A percentile compares a stretch with the other conserved stretches of the same genome.
phyloP scores from a whole-genome alignment of 2,888 invertebrate species.

The Apodemia mormo region DNA sequence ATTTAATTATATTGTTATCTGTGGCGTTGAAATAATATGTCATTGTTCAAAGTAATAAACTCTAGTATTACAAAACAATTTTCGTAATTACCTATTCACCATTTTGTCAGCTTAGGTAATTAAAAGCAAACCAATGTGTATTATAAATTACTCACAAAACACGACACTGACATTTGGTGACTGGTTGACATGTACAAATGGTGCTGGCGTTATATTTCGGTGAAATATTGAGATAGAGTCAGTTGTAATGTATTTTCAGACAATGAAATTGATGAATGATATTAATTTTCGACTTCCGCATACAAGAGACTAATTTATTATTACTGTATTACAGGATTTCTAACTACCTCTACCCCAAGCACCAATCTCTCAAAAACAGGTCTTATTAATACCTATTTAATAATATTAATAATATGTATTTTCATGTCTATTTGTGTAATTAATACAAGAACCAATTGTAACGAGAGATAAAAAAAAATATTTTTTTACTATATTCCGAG shows the following conservation, averaged over 20 bases:
- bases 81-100: background rate
- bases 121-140: conserved; percentile 3
- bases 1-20: background rate
- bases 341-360: too few species aligned
- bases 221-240: conserved; percentile 8
- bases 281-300: background rate
- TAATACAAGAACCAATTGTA: too few species aligned
- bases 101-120: background rate
- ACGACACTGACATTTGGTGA: conserved; percentile 4
- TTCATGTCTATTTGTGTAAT: too few species aligned
- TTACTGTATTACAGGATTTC: too few species aligned
- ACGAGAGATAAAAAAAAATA: too few species aligned
- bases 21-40: background rate
- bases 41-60: background rate
- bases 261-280: conserved; percentile 5
- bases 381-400: too few species aligned
- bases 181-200: conserved; percentile 10
- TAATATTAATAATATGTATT: too few species aligned
- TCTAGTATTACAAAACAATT: background rate
- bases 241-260: background rate
- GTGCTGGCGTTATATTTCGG: conserved; percentile 5
- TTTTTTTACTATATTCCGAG: too few species aligned
- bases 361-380: too few species aligned
- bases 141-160: conserved; percentile 14
- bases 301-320: background rate